Evolutionary conservation across 2,113 vertebrate species (phyloP).

Genomic region (Hippocampus abdominalis): DNA sequence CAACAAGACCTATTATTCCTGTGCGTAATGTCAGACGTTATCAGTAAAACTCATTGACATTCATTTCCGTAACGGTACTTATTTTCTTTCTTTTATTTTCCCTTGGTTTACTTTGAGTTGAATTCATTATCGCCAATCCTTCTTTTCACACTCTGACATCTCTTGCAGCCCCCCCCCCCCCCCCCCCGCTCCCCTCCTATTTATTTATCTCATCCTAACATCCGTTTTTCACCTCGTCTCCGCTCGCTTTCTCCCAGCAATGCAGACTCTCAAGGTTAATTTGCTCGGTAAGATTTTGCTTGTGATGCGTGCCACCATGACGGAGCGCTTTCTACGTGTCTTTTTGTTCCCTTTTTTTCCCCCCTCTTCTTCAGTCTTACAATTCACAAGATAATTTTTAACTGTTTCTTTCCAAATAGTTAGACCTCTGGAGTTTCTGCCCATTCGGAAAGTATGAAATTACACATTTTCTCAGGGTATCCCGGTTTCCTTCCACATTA

Average conservation of each 20-base stretch:
- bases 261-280: conserved; percentile 75
- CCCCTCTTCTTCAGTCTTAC: conserved; percentile 10
- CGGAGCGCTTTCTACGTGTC: conserved; percentile 41
- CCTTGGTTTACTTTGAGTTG: conserved; percentile 11
- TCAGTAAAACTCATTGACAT: neutral
- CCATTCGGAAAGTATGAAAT: neutral
- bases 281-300: conserved; percentile 66
- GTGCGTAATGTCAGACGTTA: neutral
- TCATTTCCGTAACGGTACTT: neutral
- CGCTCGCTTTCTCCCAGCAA: conserved; percentile 53
- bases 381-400: conserved; percentile 7
- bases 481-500: neutral
- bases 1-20: neutral
- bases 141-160: neutral
- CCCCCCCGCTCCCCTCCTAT: neutral
- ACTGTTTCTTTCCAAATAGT: neutral
- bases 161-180: conserved; percentile 18
- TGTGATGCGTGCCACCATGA: conserved; percentile 45
- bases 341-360: conserved; percentile 6
- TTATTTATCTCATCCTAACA: conserved; percentile 20
- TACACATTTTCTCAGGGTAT: no score
- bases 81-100: conserved; percentile 12
- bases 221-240: conserved; percentile 20
- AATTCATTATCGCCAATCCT: conserved; percentile 2
- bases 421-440: neutral